Evolutionary conservation across 2,113 vertebrate species (phyloP).

Genomic region (Harpagus bidentatus): DNA sequence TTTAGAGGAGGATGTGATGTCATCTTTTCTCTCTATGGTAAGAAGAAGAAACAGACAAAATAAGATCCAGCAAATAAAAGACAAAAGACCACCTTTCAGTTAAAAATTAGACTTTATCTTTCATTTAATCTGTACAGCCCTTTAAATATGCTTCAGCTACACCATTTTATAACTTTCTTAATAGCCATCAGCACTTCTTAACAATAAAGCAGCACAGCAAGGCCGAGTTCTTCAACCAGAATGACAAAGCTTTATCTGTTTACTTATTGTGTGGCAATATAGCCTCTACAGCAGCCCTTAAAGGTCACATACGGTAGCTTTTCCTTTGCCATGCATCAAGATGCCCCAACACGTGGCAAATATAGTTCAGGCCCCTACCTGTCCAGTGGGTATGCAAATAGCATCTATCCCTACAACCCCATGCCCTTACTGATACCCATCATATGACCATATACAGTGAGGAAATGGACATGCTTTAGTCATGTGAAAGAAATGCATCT

Average conservation of each 20-base stretch:
- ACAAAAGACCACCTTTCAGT: neutral
- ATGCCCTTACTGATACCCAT: neutral
- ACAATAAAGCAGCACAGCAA: neutral
- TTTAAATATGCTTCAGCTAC: neutral
- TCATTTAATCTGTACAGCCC: neutral
- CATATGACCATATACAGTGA: neutral
- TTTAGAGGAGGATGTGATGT: constrained; percentile 91
- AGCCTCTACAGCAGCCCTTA: neutral
- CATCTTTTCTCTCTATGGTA: constrained; percentile 91
- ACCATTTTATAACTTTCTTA: neutral
- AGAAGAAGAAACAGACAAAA: neutral
- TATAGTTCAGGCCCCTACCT: neutral
- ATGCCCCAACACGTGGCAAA: neutral
- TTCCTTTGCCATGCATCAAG: neutral
- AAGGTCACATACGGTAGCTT: neutral
- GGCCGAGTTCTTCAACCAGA: neutral
- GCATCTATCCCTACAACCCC: neutral
- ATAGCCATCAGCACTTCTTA: neutral
- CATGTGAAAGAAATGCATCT: neutral
- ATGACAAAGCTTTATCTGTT: neutral
- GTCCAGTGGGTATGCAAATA: neutral
- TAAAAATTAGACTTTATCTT: neutral
- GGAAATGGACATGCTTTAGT: neutral
- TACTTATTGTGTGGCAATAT: neutral
- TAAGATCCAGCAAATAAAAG: neutral